phyloP scores from a whole-genome alignment of 2,113 vertebrate species.

The Gopherus evgoodei region DNA sequence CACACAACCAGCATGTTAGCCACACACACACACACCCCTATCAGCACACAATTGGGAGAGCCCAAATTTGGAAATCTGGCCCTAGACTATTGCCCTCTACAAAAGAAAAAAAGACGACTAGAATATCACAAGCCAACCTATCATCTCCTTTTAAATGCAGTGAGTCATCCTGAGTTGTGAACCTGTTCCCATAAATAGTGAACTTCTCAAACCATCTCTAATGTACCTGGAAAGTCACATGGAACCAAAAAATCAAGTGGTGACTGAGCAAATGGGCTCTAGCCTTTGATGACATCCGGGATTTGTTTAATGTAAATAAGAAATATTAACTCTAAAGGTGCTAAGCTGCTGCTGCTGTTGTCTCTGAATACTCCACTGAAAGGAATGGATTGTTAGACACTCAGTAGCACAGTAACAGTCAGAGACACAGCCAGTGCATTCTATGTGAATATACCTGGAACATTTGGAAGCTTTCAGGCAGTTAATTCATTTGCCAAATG shows the following conservation, averaged over 20 bases:
- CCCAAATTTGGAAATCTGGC: neutral
- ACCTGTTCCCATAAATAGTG: constrained; percentile 26
- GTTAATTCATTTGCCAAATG: neutral
- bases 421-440: neutral
- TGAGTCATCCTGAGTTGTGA: constrained; percentile 11
- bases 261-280: neutral
- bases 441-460: neutral
- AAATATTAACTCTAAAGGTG: neutral
- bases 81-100: neutral
- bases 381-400: neutral
- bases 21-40: neutral
- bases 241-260: neutral
- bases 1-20: neutral
- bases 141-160: neutral
- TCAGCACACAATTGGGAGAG: neutral
- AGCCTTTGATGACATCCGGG: neutral
- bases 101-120: neutral
- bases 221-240: neutral
- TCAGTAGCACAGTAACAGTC: neutral
- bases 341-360: neutral
- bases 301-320: neutral
- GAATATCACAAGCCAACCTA: neutral
- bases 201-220: neutral
- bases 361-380: neutral
- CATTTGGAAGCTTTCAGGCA: neutral